A percentile compares a stretch with the other conserved stretches of the same genome.
Evolutionary conservation across 2,113 vertebrate genomes (phyloP).

Genomic region (Gopherus flavomarginatus): DNA sequence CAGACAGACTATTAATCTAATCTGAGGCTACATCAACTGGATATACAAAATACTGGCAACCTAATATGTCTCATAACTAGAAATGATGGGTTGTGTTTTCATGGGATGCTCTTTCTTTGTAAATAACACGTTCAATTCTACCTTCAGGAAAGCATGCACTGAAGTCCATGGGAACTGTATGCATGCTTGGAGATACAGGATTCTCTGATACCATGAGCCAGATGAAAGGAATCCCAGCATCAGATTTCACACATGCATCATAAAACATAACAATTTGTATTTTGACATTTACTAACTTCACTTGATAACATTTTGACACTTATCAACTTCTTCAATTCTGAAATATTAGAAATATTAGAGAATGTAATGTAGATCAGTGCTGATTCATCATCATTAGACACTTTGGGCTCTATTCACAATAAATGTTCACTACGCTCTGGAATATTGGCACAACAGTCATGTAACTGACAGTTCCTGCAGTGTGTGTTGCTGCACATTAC

Average conservation of each 20-base stretch:
- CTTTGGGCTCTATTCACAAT: not conserved
- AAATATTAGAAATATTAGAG: not conserved
- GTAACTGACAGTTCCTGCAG: not conserved
- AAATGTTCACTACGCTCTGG: not conserved
- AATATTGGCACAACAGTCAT: not conserved
- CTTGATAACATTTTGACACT: not conserved
- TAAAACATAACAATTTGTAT: not conserved
- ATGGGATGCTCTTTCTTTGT: not conserved
- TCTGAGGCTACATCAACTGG: not conserved
- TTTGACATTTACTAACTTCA: not conserved
- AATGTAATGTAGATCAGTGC: not conserved
- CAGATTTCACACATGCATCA: not conserved
- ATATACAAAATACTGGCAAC: not conserved
- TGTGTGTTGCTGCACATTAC: not conserved
- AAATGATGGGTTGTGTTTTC: not conserved
- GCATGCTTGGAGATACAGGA: not conserved
- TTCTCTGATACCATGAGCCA: not conserved
- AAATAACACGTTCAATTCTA: not conserved
- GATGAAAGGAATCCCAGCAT: not conserved
- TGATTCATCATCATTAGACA: not conserved
- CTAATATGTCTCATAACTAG: not conserved
- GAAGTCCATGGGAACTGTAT: not conserved
- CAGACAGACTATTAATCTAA: constrained; percentile 1
- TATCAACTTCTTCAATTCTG: not conserved
- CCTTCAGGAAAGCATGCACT: not conserved